Evolutionary conservation across 2,797 vertebrate species (phyloP), one percentile per base, ranked within the genome.

Genomic region (Diplodus puntazzo): DNA sequence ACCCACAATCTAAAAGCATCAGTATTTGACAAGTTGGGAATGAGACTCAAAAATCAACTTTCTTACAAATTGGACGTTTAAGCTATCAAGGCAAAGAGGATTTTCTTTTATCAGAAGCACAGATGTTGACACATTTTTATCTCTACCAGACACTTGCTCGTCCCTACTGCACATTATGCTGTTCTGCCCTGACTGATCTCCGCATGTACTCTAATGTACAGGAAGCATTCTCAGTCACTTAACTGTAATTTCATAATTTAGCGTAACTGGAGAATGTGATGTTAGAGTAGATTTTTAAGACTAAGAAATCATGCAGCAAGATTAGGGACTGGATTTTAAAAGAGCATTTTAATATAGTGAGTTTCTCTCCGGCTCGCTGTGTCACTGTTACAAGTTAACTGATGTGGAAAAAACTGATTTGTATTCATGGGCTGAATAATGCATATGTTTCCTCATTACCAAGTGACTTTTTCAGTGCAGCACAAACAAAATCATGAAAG

Each of bases 121-220:
- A 11, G 39, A 39, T 39, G 8, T 11, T 11, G 39, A 11, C 39
- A 11, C 10, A 10, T 39, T 39, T 39, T 10, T 11, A 39, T 39
- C 39, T 39, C 39, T 39, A 11, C 10, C 39, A 39, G 39, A 39
- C 39, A 39, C 39, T 39, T 39, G 39, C 39, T 39, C 39, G 10
- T 39, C 39, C 39, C 39, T 39, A 39, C 39, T 39, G 39, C 39
- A 39, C 64, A 21, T 73, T 60, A 65, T 43, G 49, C 69, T 81
- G 71, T 25, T 63, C 62, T 70, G 71, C 50, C 70, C 75, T 73
- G 68, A 48, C 77, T 80, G 55, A 58, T 82, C 39, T 65, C 70
- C 87, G 80, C 85, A 83, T 86, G 78, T 58, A 16, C 82, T 88
- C 67, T 79, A 34, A 64, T 61, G 17, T 54, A 42, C 60, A 63